Evolutionary conservation across 2,888 invertebrate species (phyloP).

Genomic region (Trisateles emortualis): DNA sequence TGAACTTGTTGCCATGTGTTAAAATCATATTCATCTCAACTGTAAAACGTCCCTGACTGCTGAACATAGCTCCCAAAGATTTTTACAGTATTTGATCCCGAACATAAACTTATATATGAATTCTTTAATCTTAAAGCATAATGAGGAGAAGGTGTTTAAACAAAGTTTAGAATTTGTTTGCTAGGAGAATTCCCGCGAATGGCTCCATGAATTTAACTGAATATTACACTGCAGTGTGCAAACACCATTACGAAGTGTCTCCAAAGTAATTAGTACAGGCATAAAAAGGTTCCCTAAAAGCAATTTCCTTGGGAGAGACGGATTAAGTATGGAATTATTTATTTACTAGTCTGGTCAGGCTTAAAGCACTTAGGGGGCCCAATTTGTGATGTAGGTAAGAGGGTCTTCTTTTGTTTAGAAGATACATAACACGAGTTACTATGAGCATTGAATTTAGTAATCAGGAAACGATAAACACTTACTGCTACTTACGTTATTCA

Average conservation of each 20-base stretch:
- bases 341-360: slow-evolving; percentile 40
- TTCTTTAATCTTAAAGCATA: neutral
- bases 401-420: neutral
- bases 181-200: neutral
- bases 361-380: slow-evolving; percentile 37
- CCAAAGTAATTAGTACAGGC: slow-evolving; percentile 42
- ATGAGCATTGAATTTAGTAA: neutral
- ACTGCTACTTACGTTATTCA: too few species aligned
- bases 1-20: too few species aligned
- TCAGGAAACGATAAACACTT: too few species aligned
- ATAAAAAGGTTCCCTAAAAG: slow-evolving; percentile 46
- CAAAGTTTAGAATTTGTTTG: neutral
- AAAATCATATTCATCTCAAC: too few species aligned
- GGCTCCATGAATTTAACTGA: neutral
- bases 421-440: too few species aligned
- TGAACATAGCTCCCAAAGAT: too few species aligned
- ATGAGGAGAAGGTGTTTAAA: neutral
- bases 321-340: slow-evolving; percentile 50
- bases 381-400: slow-evolving; percentile 31
- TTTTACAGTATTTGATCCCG: too few species aligned
- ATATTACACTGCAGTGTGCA: slow-evolving; percentile 8
- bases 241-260: slow-evolving; percentile 24
- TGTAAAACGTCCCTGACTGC: too few species aligned
- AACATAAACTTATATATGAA: too few species aligned
- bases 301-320: slow-evolving; percentile 39